Conservation (phyloP, 2,888 invertebrate genomes). For the Sinodicranocentrus sp. region DNA sequence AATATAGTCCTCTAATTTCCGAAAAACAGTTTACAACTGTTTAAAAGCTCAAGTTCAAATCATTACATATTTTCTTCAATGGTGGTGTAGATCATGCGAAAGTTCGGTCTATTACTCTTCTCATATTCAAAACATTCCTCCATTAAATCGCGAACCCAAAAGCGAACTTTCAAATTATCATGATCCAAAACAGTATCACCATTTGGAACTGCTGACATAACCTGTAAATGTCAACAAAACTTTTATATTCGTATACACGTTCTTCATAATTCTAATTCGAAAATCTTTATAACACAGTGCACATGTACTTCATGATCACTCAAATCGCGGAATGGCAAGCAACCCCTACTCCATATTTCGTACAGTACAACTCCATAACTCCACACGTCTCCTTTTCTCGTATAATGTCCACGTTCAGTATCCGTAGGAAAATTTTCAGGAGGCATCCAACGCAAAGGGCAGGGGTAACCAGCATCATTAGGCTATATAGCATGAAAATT, state of each 20-base stretch:
- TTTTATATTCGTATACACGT: too few relatives aligned
- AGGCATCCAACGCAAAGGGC: slow-evolving; percentile 56
- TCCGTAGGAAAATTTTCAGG: slow-evolving; percentile 45
- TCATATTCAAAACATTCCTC: slow-evolving; percentile 10
- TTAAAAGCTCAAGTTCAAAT: too few relatives aligned
- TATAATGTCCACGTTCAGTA: background rate
- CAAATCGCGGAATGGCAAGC: slow-evolving; percentile 1
- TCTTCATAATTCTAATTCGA: too few relatives aligned
- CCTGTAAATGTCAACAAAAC: background rate
- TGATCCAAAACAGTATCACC: slow-evolving; percentile 2
- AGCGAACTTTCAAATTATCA: background rate
- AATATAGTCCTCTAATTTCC: too few relatives aligned
- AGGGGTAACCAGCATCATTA: slow-evolving; percentile 27
- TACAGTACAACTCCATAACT: slow-evolving; percentile 44
- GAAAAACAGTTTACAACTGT: too few relatives aligned
- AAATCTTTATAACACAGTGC: too few relatives aligned
- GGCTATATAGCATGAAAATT: too few relatives aligned
- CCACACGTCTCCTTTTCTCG: slow-evolving; percentile 51
- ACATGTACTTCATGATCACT: background rate
- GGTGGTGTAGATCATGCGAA: slow-evolving; percentile 5
- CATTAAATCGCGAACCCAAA: slow-evolving; percentile 4
- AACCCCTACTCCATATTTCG: slow-evolving; percentile 51
- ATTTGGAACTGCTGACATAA: background rate
- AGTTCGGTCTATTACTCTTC: background rate
- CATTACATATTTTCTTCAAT: background rate